A percentile compares a stretch with the other conserved stretches of the same genome.
These are phyloP conservation scores for Falco biarmicus DNA, from an alignment of 2,797 vertebrate species.

Conservation along the genomic window DNA sequence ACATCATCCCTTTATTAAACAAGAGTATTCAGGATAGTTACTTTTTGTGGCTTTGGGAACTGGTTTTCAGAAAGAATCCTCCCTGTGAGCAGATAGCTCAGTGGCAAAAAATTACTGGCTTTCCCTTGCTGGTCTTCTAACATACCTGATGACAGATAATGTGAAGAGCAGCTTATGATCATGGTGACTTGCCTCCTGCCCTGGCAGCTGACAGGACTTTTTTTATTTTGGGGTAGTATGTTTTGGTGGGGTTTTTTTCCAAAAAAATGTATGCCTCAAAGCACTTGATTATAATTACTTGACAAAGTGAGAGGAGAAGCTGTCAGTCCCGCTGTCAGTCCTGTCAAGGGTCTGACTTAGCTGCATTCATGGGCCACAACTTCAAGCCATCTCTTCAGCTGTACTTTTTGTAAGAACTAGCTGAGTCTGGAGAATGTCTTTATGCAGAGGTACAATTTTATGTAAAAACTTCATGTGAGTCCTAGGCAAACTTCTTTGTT, in stretches of 20 bases:
- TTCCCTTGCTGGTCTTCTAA: neutral
- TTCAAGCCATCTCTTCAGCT: neutral
- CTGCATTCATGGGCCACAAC: neutral
- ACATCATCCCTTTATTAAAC: neutral
- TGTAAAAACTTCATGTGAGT: neutral
- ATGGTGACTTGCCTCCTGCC: neutral
- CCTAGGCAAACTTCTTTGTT: neutral
- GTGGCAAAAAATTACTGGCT: neutral
- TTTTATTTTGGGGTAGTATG: neutral
- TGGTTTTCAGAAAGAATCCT: neutral
- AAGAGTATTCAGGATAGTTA: neutral
- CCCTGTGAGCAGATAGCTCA: neutral
- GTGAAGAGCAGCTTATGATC: neutral
- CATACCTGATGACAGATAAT: neutral
- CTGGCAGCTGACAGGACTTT: neutral
- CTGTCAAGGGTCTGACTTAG: neutral
- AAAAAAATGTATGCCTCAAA: neutral
- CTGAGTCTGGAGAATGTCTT: neutral
- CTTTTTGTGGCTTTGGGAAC: neutral
- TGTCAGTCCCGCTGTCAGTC: neutral
- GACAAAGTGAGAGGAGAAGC: neutral
- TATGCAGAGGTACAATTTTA: neutral
- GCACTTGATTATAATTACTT: neutral
- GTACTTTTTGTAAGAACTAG: neutral
- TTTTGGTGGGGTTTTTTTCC: neutral